Base-by-base conservation (phyloP, 2,888 invertebrate genomes). In the Sinohyriopsis cumingii region DNA sequence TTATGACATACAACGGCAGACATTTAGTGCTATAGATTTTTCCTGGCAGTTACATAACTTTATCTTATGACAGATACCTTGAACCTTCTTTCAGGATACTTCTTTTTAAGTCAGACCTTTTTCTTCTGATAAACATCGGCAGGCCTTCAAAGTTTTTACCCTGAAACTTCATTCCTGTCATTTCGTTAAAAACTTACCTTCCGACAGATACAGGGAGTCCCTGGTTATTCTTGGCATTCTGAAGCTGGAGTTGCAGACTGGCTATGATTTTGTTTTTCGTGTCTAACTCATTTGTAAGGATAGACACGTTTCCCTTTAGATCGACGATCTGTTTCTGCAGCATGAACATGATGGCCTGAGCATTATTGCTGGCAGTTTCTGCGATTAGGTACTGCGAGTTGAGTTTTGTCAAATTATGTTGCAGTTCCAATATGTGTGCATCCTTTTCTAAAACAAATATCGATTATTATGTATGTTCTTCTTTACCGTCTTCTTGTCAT, bases 401-500 rank as follows among this genome's bases (percentile, higher is more conserved):
- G 65, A 65, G 73, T 60, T 65, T 71, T 12, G 76, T 76, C 24
- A 73, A n/a, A 61, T 73, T 73, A n/a, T 59, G 45, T 28, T 71
- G 56, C n/a, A 76, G 22, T 18, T 67, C 71, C 12, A 54, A 6
- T 5, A 76, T 65, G 22, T 67, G 63, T 5, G 55, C 54, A 63
- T 76, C 76, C 65, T 76, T 71, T 12, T 28, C 76, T 76, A 55
- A 9, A 66, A 33, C 9, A 62, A 62, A 25, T 62, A 33, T 28
- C 28, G 24, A 62, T 19, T 5, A n/a, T 45, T 45, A 45, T 45
- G 2, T 3, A 45, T 45, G 15, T 15, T 45, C 12, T 45, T 45
- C 45, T 45, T 45, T 15, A 12, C 7, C 6, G 5, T 33, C 33
- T 33, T 45, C 12, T 45, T 7, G 33, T 9, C 33, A 33, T 33